Base-by-base conservation (phyloP, 2,888 invertebrate genomes). In the Cantharis lateralis region DNA sequence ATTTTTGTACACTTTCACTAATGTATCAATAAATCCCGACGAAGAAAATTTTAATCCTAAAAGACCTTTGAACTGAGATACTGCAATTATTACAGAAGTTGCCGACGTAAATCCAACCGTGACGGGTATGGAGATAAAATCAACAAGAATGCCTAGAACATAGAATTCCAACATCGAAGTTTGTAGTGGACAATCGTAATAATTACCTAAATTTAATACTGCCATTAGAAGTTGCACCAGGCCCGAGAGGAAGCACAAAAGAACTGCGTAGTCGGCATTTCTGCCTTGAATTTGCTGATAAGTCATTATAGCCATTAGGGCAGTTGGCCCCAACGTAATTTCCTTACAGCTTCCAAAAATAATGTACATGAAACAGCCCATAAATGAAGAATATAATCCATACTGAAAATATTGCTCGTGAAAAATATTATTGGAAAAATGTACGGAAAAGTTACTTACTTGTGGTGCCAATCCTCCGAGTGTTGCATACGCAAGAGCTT, bases 381-480 rank as follows among this genome's bases (percentile, higher is more conserved):
- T 92, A 88, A 98, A 98, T 0, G 98, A 95, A 0, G 98, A 97
- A 89, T 98, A 98, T 70, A 98, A 91, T 3, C 98, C 98, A 89
- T 96, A 97, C 96, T 98, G 91, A 71, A 74, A 68, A 66, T 1
- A 20, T 11, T 24, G 24, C 5, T 11, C n/a, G 20, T 26, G 26
- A 9, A 28, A 68, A 15, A 68, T 26, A 3, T 11, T 28, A 24
- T 15, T 10, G 10, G 7, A 15, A 16, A 13, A 13, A 10, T 13
- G 48, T 28, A 71, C 0, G 18, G 24, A 64, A 64, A 20, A n/a
- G 2, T 63, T 63, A 77, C 81, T 85, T 90, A 95, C 95, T 91
- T 95, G 95, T 32, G 96, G 95, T 85, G 94, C 93, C 72, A 98
- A 89, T 68, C 96, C 96, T 24, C 96, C 98, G 75, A 98, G 89